These are phyloP conservation scores for Acropternis orthonyx DNA, from an alignment of 2,797 vertebrate genomes.

Conservation along the genomic window DNA sequence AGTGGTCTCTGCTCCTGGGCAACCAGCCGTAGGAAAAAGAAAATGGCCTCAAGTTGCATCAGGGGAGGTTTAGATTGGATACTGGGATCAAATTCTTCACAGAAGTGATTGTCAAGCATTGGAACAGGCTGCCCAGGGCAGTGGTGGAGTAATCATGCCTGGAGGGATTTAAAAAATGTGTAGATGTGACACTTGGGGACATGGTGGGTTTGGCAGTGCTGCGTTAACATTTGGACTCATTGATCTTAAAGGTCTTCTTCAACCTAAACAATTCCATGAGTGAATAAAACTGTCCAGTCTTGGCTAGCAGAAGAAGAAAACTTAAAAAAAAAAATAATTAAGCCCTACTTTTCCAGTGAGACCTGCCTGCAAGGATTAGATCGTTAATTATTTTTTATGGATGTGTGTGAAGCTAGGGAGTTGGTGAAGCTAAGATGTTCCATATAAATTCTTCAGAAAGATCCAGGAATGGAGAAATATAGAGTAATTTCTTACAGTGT, in stretches of 20 bases:
- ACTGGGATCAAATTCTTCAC: background rate
- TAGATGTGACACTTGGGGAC: background rate
- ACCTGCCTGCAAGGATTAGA: background rate
- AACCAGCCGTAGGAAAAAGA: background rate
- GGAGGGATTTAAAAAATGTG: fast-evolving
- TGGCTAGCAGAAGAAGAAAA: background rate
- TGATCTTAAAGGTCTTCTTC: background rate
- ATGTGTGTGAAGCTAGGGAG: background rate
- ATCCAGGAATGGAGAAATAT: background rate
- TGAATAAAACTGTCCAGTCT: background rate
- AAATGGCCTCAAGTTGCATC: background rate
- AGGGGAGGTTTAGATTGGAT: background rate
- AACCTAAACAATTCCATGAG: background rate
- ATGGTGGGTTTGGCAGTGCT: background rate
- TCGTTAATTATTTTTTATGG: background rate
- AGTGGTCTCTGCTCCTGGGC: background rate
- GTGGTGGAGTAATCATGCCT: background rate
- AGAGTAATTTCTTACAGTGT: background rate
- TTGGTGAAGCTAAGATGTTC: background rate
- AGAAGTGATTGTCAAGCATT: no score
- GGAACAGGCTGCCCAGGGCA: background rate
- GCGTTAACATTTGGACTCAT: background rate
- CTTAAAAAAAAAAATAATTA: background rate
- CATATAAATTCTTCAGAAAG: conserved; percentile 7
- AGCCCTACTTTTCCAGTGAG: background rate